A percentile compares a stretch with the other conserved stretches of the same genome.
Conservation (phyloP, 2,888 invertebrate genomes). For the Pollenia griseotomentosa region DNA sequence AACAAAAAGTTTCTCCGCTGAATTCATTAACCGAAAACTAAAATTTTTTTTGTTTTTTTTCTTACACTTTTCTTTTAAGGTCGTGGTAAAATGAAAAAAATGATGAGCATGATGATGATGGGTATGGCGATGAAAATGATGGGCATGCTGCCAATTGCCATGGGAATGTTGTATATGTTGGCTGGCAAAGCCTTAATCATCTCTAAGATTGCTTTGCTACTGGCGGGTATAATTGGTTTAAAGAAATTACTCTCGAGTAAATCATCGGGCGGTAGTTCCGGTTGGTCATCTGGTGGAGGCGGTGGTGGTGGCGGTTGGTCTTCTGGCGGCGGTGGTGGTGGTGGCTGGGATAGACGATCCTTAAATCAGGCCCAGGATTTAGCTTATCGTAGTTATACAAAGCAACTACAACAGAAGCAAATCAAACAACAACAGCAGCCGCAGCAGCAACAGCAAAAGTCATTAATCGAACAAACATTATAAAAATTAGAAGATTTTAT, state of each 20-base stretch:
- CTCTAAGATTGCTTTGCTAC: conserved; percentile 90
- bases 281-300: conserved; percentile 85
- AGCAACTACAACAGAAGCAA: conserved; percentile 81
- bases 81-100: conserved; percentile 94
- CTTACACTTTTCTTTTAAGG: conserved; percentile 84
- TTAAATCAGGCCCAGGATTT: conserved; percentile 87
- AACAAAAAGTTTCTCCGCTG: conserved; percentile 77
- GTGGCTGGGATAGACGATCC: conserved; percentile 90
- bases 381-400: conserved; percentile 89
- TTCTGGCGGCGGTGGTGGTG: conserved; percentile 85
- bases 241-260: conserved; percentile 88
- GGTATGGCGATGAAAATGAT: conserved; percentile 93
- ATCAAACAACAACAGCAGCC: conserved; percentile 74
- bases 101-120: conserved; percentile 97
- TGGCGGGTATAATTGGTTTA: conserved; percentile 92
- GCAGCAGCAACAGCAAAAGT: conserved; percentile 72
- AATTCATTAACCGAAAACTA: conserved; percentile 39
- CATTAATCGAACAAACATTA: conserved; percentile 60
- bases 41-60: conserved; percentile 63
- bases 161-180: conserved; percentile 91
- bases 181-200: conserved; percentile 95
- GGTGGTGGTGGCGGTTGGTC: conserved; percentile 83
- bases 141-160: conserved; percentile 91
- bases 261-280: conserved; percentile 86
- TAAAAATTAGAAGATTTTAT: conserved; percentile 61